Conservation (phyloP, 2,797 vertebrate genomes). For the Chlorospingus semifuscus region DNA sequence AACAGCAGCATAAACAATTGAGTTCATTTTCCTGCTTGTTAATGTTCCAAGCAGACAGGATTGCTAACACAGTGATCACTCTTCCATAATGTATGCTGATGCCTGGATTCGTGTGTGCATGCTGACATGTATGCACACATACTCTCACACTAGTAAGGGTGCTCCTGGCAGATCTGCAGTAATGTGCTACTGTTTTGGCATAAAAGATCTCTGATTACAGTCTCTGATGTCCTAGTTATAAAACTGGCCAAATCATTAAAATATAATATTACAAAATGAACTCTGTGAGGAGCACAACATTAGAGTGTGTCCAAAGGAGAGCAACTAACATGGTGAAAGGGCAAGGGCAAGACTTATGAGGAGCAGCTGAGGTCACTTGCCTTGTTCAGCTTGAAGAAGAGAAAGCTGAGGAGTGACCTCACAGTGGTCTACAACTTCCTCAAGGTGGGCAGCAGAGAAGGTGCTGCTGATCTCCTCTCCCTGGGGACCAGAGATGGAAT, state of each 20-base stretch:
- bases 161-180: background rate
- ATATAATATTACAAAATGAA: background rate
- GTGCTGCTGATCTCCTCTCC: background rate
- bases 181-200: background rate
- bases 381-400: background rate
- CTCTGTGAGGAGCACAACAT: background rate
- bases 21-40: background rate
- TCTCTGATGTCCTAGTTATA: background rate
- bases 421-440: background rate
- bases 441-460: fast-evolving
- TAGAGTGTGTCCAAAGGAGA: background rate
- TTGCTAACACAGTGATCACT: background rate
- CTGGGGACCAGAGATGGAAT: background rate
- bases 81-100: background rate
- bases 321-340: background rate
- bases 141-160: background rate
- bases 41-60: background rate
- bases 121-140: background rate
- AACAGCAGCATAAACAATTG: background rate
- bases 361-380: background rate
- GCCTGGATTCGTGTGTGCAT: background rate
- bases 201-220: background rate
- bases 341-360: background rate
- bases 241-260: background rate
- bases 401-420: background rate